Base-by-base conservation (phyloP, 2,888 invertebrate genomes). In the Ariolimax columbianus region DNA sequence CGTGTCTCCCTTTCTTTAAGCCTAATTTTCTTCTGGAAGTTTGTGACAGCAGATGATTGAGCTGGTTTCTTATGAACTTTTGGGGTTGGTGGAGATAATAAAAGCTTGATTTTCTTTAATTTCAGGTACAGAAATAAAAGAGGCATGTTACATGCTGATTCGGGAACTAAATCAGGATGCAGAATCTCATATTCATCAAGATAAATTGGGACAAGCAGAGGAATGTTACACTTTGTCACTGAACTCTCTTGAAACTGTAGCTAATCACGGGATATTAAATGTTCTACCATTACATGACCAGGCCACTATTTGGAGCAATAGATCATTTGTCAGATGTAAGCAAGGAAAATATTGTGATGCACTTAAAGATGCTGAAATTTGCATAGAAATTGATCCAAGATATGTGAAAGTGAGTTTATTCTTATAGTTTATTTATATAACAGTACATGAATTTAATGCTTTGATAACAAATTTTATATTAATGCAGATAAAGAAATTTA, bases 131-230 rank as follows among this genome's bases (percentile, higher is more conserved):
- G 36, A 59, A 38, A 30, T 78, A n/a, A 14, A 9, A 23, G 9
- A 78, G 9, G 36, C 40, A 9, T 82, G 72, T 19, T 55, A 38
- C 23, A 1, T 23, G 33, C 43, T 73, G 9, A 82, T 82, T 59
- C 43, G 75, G n/a, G 59, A 77, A 63, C 75, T 84, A 26, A 86
- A 86, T n/a, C 73, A 63, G 11, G 84, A 87, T 84, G 86, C 85
- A 80, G 84, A 80, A 70, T 30, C 26, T 43, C 59, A 55, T n/a
- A 78, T 77, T 55, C 26, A 72, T 70, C 23, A 55, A 55, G 40
- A 14, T 0, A 70, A 55, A 26, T 33, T 55, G 23, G 30, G 70
- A 11, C 23, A 40, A 55, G 77, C 78, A 26, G 83, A 83, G 40
- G 14, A 78, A 30, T 78, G 55, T 47, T 82, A 82, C 66, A 75